Base-by-base conservation (phyloP, 2,113 vertebrate species). In the Clinocottus analis region DNA sequence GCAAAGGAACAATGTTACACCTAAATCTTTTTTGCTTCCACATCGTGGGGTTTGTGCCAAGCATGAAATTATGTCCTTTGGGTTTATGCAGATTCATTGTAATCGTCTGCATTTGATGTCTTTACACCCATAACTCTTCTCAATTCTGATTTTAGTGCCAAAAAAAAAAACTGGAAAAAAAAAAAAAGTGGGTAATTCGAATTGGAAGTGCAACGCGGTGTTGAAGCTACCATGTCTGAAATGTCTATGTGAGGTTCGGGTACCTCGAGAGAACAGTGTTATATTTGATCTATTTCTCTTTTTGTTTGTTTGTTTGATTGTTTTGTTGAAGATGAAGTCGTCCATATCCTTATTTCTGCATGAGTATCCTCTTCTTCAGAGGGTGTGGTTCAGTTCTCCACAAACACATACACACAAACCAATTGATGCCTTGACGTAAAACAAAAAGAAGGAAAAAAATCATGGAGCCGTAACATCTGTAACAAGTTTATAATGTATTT, bases 401-500 rank as follows among this genome's bases (percentile, higher is more conserved):
- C 53, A 41, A 1, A 33, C 39, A 41, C 95, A 92, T 94, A 95
- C 94, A 95, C 94, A 74, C 33, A 79, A 86, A 86, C 95, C 96
- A 95, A 96, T 94, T 93, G 95, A 96, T 96, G 96, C 96, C 96
- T 97, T 97, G 94, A 94, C 95, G 93, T 95, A 68, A 95, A 96
- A 60, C 10, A 41, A 74, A 95, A 95, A 68, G 95, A 68, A 73
- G 94, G 95, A 55, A 92, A 96, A 95, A 86, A 94, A 94, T 93
- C 94, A 95, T 96, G 95, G 95, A 88, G 87, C 75, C 94, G 92
- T 97, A 98, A 97, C 97, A 96, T 96, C 96, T 98, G 97, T 98
- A 98, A 98, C 97, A 97, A 96, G 95, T 98, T 98, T 96, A 97
- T 97, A 97, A 97, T 99, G 97, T 99, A 97, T 99, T 99, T 99